These are phyloP conservation scores for Poeciliopsis turneri DNA, from an alignment of 2,797 vertebrate genomes.

Conservation along the genomic window DNA sequence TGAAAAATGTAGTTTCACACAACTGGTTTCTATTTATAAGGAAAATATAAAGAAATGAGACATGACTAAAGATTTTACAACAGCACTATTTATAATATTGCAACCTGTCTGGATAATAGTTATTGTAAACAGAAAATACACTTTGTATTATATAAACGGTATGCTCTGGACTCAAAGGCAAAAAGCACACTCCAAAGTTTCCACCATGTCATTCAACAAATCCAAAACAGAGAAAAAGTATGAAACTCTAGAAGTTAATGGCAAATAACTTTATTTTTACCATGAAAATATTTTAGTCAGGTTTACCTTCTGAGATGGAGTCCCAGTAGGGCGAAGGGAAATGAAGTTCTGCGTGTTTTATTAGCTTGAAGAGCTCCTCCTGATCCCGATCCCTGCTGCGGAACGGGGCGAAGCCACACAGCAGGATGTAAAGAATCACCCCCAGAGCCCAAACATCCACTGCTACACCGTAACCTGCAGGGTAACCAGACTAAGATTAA, in stretches of 20 bases:
- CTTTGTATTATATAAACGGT: background rate
- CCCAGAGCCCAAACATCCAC: constrained; percentile 98
- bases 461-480: constrained; percentile 90
- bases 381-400: constrained; percentile 93
- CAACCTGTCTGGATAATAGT: background rate
- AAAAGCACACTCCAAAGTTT: background rate
- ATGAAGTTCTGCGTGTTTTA: constrained; percentile 89
- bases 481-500: constrained; percentile 21
- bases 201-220: background rate
- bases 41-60: background rate
- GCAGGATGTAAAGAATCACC: constrained; percentile 93
- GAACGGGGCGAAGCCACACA: constrained; percentile 96
- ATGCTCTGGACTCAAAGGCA: background rate
- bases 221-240: background rate
- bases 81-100: background rate
- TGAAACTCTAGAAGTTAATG: background rate
- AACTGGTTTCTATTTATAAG: background rate
- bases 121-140: background rate
- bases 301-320: constrained; percentile 90
- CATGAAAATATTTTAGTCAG: constrained; percentile 1
- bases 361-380: constrained; percentile 92
- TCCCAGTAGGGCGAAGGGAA: constrained; percentile 97
- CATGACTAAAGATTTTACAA: background rate
- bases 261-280: background rate
- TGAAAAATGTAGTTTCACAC: background rate